Evolutionary conservation across 2,888 invertebrate species (phyloP), one percentile per base, ranked within the genome.

Genomic region (Petrophora chlorosata): DNA sequence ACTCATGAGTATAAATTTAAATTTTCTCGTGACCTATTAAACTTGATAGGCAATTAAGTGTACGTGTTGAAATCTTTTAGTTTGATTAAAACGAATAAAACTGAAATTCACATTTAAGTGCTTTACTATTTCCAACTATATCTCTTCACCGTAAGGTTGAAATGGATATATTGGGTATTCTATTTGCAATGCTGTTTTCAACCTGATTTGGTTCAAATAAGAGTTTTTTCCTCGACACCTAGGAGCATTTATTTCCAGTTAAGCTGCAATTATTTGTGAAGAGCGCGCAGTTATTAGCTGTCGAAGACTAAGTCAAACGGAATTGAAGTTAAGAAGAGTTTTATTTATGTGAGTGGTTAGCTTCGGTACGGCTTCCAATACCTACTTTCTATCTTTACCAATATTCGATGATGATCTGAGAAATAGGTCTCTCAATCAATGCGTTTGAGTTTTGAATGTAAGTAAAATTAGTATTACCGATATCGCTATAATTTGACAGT

Each of bases 51-150:
- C 49, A 61, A 61, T 61, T 55, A 59, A 46, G 34, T 39, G 14
- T 48, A 61, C 55, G 61, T 55, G 59, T 50, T 56, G 51, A 56
- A 59, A 59, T 53, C 47, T 51, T 54, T 61, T 49, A 50, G 51
- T 55, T 55, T 49, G 51, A 57, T 59, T 57, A 55, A 53, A 56
- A 50, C 46, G 48, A 54, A 55, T 53, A 53, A 56, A 52, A 54
- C 23, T 22, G 25, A 12, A 41, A 48, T 25, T 35, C n/a, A 22
- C 13, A 12, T 5, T 12, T 5, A 0, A 23, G 10, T 35, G 15
- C 19, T 30, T 30, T 23, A 14, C 16, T 28, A 34, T 38, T 38
- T 15, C 9, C 3, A 3, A 29, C 33, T 34, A 34, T 44, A 50
- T 0, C n/a, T 7, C 8, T 39, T 28, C 3, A 4, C 3, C 1